Conservation (phyloP, 2,888 invertebrate species). For the Desoria tigrina region DNA sequence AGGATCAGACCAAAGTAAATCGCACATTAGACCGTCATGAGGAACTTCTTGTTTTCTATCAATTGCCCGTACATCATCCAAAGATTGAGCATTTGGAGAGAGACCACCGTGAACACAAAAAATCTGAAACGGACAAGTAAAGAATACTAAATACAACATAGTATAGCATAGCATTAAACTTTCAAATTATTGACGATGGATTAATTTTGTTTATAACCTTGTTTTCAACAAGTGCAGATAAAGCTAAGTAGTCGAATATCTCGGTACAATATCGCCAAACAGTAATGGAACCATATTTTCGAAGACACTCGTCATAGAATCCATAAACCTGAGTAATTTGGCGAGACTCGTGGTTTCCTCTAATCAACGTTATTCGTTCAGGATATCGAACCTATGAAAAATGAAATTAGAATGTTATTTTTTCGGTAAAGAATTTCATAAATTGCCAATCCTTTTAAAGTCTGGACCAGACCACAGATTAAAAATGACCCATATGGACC, state of each 20-base stretch:
- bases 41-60: slow-evolving; percentile 99
- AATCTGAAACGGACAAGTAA: slow-evolving; percentile 63
- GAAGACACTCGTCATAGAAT: slow-evolving; percentile 96
- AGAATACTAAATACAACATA: too few species aligned
- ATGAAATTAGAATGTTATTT: too few species aligned
- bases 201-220: slow-evolving; percentile 65
- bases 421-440: too few species aligned
- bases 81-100: slow-evolving; percentile 96
- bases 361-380: slow-evolving; percentile 94
- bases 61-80: slow-evolving; percentile 97
- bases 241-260: slow-evolving; percentile 94
- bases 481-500: slow-evolving; percentile 97
- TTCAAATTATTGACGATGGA: too few species aligned
- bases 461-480: too few species aligned
- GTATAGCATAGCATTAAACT: too few species aligned
- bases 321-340: slow-evolving; percentile 99
- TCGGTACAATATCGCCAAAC: slow-evolving; percentile 99
- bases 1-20: slow-evolving; percentile 98
- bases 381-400: slow-evolving; percentile 88
- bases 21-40: slow-evolving; percentile 99
- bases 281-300: slow-evolving; percentile 97
- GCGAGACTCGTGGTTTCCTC: slow-evolving; percentile 98
- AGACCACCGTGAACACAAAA: slow-evolving; percentile 99
- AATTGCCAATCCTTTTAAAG: too few species aligned
- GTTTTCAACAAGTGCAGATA: slow-evolving; percentile 96